These are phyloP conservation scores for Lepeophtheirus nordmannii DNA, from an alignment of 2,888 invertebrate genomes.

Conservation along the genomic window DNA sequence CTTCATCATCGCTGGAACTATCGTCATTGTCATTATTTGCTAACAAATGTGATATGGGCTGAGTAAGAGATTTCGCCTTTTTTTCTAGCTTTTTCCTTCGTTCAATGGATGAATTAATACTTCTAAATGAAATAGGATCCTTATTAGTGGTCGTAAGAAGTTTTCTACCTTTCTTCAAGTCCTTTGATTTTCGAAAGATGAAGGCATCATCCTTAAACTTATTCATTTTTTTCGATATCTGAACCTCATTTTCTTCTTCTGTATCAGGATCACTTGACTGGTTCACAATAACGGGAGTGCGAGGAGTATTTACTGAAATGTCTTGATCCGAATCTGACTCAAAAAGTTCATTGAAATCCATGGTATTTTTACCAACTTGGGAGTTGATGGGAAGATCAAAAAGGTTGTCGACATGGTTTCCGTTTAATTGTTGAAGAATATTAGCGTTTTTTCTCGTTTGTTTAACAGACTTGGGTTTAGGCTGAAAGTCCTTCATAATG, in stretches of 20 bases:
- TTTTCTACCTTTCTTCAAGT: not conserved
- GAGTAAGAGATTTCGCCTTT: not conserved
- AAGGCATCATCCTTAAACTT: not conserved
- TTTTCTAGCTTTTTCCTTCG: not conserved
- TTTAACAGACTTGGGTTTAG: not conserved
- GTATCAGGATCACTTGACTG: not conserved
- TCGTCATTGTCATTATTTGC: not conserved
- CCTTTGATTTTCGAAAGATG: not conserved
- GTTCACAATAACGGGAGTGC: not conserved
- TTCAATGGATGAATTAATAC: not conserved
- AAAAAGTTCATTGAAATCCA: not conserved
- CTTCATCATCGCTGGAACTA: no score
- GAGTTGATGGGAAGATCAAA: not conserved
- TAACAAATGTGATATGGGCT: not conserved
- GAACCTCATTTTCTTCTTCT: not conserved
- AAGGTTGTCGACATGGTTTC: not conserved
- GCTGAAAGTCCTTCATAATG: not conserved
- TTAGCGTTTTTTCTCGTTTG: not conserved
- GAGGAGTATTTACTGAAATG: not conserved
- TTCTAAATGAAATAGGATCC: not conserved
- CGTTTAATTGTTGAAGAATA: not conserved
- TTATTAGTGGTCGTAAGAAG: not conserved
- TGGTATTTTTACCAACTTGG: not conserved
- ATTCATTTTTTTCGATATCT: not conserved
- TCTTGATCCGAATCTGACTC: not conserved